These are phyloP conservation scores for Sitophilus oryzae DNA, from an alignment of 1,140 invertebrate species.

Conservation along the genomic window DNA sequence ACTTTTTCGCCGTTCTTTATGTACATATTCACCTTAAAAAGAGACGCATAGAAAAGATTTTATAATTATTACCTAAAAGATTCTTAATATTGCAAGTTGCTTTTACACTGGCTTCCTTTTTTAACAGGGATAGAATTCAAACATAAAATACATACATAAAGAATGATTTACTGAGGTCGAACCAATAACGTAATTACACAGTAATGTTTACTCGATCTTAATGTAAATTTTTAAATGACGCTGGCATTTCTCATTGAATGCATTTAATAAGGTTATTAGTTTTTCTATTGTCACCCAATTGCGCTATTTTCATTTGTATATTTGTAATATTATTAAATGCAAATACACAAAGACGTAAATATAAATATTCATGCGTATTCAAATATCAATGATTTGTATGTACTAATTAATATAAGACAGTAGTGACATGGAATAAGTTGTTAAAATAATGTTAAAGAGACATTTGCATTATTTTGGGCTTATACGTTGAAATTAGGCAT, in stretches of 20 bases:
- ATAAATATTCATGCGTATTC: background rate
- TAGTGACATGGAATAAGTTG: background rate
- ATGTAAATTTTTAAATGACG: background rate
- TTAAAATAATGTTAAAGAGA: background rate
- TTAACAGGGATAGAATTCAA: background rate
- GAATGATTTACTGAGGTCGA: background rate
- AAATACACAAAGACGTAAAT: background rate
- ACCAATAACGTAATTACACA: background rate
- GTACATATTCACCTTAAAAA: background rate
- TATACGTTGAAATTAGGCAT: no score
- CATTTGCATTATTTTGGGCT: background rate
- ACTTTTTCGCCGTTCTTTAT: background rate
- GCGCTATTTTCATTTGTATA: background rate
- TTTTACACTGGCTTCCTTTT: background rate
- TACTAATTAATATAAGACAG: no score
- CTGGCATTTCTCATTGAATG: background rate
- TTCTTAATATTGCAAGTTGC: background rate
- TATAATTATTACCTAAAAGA: background rate
- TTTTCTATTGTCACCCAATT: conserved; percentile 1
- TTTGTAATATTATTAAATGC: background rate
- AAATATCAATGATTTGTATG: background rate
- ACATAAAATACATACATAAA: background rate
- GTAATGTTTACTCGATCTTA: conserved; percentile 6
- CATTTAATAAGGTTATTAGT: conserved; percentile 1
- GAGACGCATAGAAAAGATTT: background rate